Percentiles rank a stretch among this genome's conserved stretches.
These are phyloP conservation scores for Eupeodes latifasciatus DNA, from an alignment of 2,888 invertebrate species.

Conservation along the genomic window DNA sequence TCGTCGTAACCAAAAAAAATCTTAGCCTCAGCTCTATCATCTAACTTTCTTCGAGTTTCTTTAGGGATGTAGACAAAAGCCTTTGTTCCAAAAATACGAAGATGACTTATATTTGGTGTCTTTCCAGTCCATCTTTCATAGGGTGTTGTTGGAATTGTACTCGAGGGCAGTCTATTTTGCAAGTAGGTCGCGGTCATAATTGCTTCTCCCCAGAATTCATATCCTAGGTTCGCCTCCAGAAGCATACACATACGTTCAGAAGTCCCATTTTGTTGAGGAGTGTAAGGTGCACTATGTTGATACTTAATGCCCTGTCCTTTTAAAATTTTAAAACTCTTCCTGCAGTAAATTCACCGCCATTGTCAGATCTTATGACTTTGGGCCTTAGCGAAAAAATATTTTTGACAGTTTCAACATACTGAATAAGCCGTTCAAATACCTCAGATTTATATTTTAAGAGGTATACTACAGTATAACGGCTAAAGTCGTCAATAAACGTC, in stretches of 20 bases:
- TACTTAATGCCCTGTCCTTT: not conserved
- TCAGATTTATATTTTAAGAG: not conserved
- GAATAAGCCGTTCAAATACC: not conserved
- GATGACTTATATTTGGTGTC: not conserved
- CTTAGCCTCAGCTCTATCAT: not conserved
- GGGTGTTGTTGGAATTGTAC: not conserved
- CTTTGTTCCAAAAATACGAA: not conserved
- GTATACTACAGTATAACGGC: not conserved
- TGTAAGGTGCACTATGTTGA: not conserved
- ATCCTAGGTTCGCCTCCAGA: not conserved
- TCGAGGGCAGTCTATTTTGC: not conserved
- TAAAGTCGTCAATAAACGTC: not conserved
- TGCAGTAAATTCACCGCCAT: not conserved
- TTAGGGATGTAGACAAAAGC: not conserved
- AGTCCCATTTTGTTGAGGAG: not conserved
- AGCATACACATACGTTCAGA: not conserved
- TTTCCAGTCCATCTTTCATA: slow-evolving; percentile 2
- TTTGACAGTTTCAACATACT: not conserved
- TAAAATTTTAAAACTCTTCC: not conserved
- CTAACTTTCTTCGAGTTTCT: not conserved
- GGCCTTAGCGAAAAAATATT: not conserved
- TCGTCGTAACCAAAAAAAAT: not conserved
- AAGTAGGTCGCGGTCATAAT: not conserved
- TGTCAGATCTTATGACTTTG: not conserved
- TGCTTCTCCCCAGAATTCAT: not conserved